phyloP scores from a whole-genome alignment of 92 coral and sea anemone genomes.

The Siderastrea radians region DNA sequence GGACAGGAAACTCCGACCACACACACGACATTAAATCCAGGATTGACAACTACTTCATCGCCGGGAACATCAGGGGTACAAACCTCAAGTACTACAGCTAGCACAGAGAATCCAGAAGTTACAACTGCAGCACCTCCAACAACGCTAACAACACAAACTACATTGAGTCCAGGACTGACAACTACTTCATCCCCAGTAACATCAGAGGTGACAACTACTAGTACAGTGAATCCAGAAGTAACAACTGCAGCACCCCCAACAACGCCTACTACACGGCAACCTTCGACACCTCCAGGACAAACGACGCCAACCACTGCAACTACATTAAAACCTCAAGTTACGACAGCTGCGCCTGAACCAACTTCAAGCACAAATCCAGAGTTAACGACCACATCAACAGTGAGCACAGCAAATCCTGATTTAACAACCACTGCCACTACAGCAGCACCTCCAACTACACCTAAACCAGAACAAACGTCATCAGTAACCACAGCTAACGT shows the following conservation, averaged over 20 bases:
- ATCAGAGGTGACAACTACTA: no score
- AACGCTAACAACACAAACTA: not conserved
- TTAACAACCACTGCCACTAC: not conserved
- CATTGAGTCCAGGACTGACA: no score
- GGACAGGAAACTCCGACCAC: not conserved
- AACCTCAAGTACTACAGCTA: not conserved
- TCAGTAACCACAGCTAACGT: not conserved
- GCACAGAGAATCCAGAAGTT: not conserved
- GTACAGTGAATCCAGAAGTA: no score
- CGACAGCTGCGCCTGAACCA: not conserved
- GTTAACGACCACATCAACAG: not conserved
- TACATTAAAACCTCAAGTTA: not conserved
- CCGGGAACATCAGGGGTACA: not conserved
- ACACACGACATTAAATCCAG: not conserved
- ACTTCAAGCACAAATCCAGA: constrained; percentile 5
- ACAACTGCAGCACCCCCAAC: no score
- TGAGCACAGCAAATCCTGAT: not conserved
- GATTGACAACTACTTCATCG: not conserved
- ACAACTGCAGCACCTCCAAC: constrained; percentile 10
- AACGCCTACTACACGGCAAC: not conserved
- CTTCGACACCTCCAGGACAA: not conserved
- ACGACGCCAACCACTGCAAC: constrained; percentile 10
- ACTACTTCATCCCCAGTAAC: no score
- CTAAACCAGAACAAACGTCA: not conserved
- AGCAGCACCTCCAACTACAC: not conserved